Conservation (phyloP, 1,140 invertebrate species). For the Bombus fervidus region DNA sequence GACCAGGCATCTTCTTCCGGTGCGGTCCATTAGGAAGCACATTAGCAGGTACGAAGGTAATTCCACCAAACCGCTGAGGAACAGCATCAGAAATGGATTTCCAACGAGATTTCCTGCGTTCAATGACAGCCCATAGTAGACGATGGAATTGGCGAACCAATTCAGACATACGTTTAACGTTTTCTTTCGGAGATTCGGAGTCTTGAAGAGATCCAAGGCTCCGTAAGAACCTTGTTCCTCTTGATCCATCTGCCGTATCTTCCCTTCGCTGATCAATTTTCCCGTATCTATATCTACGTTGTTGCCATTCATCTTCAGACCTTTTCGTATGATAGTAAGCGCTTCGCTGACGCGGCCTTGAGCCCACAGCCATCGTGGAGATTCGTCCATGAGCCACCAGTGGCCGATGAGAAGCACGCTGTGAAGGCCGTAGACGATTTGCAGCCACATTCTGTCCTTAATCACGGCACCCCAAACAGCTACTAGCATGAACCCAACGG, state of each 20-base stretch:
- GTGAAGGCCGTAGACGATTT: conserved; percentile 91
- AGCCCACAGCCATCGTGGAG: conserved; percentile 92
- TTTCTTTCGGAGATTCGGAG: conserved; percentile 90
- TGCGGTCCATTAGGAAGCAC: conserved; percentile 87
- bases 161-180: conserved; percentile 91
- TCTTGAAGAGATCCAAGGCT: conserved; percentile 88
- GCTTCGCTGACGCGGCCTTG: conserved; percentile 89
- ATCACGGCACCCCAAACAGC: conserved; percentile 92
- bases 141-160: conserved; percentile 94
- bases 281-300: conserved; percentile 85
- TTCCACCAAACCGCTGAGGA: conserved; percentile 91
- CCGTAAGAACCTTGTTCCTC: conserved; percentile 82
- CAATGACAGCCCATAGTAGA: conserved; percentile 93
- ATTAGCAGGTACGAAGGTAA: conserved; percentile 90
- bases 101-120: conserved; percentile 90
- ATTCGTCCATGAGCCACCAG: conserved; percentile 94
- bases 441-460: conserved; percentile 88
- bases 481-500: conserved; percentile 91
- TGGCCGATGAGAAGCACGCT: conserved; percentile 88
- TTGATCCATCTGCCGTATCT: conserved; percentile 76
- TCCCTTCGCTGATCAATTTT: conserved; percentile 85
- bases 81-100: conserved; percentile 92
- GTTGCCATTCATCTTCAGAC: conserved; percentile 87
- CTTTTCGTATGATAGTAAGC: conserved; percentile 88
- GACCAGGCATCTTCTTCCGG: conserved; percentile 88